These are phyloP conservation scores for Ennomos quercinarius DNA, from an alignment of 2,888 invertebrate species.

Conservation along the genomic window DNA sequence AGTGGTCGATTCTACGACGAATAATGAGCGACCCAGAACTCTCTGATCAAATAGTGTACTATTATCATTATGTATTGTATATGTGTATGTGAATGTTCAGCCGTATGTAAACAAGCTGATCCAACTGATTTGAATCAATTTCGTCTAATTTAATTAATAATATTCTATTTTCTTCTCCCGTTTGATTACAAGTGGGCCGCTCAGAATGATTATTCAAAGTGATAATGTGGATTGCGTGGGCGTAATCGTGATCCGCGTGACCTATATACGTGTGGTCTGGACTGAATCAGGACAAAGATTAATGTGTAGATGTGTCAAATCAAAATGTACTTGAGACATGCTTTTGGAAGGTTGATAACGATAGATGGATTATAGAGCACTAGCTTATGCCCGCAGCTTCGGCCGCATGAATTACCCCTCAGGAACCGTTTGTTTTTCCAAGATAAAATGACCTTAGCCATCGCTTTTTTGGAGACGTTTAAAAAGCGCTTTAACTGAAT, in stretches of 20 bases:
- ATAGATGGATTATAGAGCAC: no score
- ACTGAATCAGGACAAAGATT: conserved; percentile 48
- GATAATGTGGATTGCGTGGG: conserved; percentile 61
- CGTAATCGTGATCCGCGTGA: conserved; percentile 49
- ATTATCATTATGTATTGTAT: background rate
- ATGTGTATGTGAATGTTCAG: conserved; percentile 6
- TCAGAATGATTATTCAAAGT: conserved; percentile 47
- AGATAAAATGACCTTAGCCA: no score
- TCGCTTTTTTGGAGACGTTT: no score
- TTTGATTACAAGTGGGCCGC: conserved; percentile 55
- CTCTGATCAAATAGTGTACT: no score
- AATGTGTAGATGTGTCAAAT: background rate
- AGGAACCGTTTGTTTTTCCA: no score
- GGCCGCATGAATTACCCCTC: no score
- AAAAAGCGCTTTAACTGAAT: no score
- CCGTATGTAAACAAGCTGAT: conserved; percentile 13
- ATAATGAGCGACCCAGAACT: no score
- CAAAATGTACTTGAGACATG: no score
- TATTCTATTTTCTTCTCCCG: conserved; percentile 8
- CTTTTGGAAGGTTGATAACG: no score
- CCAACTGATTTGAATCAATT: conserved; percentile 20
- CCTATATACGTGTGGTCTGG: conserved; percentile 60
- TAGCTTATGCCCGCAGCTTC: no score
- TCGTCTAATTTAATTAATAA: conserved; percentile 3
- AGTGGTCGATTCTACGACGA: no score